Conservation (phyloP, 2,113 vertebrate species). For the Notothenia rossii region DNA sequence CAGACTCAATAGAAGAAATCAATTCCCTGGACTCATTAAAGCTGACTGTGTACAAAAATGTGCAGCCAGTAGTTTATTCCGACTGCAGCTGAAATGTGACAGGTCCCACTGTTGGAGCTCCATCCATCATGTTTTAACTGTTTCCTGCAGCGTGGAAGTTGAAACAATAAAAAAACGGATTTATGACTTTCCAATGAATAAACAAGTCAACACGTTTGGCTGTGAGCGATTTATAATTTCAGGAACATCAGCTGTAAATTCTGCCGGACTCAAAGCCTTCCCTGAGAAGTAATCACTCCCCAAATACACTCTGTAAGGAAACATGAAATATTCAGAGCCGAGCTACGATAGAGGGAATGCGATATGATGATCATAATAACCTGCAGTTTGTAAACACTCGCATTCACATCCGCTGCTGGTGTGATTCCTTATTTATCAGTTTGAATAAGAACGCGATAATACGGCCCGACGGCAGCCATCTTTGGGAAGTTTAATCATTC, state of each 20-base stretch:
- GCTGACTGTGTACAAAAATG: not conserved
- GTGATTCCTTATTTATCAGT: constrained; percentile 71
- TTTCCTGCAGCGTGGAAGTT: constrained; percentile 30
- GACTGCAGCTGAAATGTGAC: constrained; percentile 8
- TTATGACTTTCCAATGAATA: constrained; percentile 15
- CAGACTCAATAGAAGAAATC: not conserved
- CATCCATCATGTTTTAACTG: constrained; percentile 42
- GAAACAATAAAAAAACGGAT: constrained; percentile 36
- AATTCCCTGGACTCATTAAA: constrained; percentile 23
- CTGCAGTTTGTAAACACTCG: constrained; percentile 74
- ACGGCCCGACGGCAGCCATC: constrained; percentile 59
- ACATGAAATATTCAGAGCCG: constrained; percentile 74
- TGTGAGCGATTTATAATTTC: constrained; percentile 38
- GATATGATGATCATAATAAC: constrained; percentile 76
- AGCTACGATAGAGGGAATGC: constrained; percentile 46
- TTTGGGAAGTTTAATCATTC: constrained; percentile 81
- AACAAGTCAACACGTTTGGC: constrained; percentile 30
- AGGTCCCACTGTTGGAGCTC: not conserved
- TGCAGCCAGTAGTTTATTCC: constrained; percentile 26
- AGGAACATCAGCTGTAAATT: constrained; percentile 36
- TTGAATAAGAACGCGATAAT: constrained; percentile 73
- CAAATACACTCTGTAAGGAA: constrained; percentile 4
- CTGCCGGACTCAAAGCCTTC: not conserved
- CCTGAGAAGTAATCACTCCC: constrained; percentile 24
- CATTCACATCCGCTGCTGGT: constrained; percentile 43